A percentile compares a stretch with the other conserved stretches of the same genome.
phyloP scores from a whole-genome alignment of 1,140 invertebrate species.

The Cydia splendana region DNA sequence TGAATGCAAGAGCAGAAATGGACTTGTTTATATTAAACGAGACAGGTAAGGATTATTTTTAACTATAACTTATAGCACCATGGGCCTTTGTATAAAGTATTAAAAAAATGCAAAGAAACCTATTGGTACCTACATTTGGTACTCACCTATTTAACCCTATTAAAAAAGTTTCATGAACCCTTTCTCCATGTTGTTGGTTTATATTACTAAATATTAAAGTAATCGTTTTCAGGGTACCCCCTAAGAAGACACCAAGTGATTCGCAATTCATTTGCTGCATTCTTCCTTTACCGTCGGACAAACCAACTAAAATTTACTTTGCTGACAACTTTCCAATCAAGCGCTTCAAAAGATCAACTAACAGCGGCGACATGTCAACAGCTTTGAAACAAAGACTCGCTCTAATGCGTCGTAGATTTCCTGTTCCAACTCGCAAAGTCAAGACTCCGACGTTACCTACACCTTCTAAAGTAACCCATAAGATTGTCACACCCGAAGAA shows the following conservation, averaged over 20 bases:
- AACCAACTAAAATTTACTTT: constrained; percentile 47
- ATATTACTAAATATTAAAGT: constrained; percentile 31
- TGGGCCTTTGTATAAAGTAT: no score
- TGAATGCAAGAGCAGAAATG: constrained; percentile 45
- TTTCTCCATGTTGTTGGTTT: neutral
- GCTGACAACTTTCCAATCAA: constrained; percentile 39
- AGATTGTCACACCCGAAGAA: constrained; percentile 56
- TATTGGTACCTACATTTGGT: no score
- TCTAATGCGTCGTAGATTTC: constrained; percentile 41
- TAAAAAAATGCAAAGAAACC: no score
- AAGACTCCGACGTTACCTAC: constrained; percentile 20
- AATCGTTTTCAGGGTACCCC: constrained; percentile 40
- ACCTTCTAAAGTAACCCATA: constrained; percentile 28
- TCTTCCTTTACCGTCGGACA: constrained; percentile 43
- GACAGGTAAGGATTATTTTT: constrained; percentile 32
- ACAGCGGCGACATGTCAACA: constrained; percentile 38
- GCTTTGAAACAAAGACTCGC: constrained; percentile 47
- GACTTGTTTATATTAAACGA: constrained; percentile 29
- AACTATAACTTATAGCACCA: neutral
- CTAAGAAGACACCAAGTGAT: constrained; percentile 36
- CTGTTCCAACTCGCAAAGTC: constrained; percentile 38
- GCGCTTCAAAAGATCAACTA: constrained; percentile 54
- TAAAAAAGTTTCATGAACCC: no score
- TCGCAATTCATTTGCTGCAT: constrained; percentile 59
- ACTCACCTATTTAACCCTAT: no score